phyloP scores from a whole-genome alignment of 2,113 vertebrate species.

The western clawed frog (Xenopus tropicalis) region UCB_Xtro_10.0 CM004446.2:64930501-64931000 shows the following conservation, averaged over 20 bases:
- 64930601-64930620: conserved; percentile 72
- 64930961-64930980: too few relatives aligned
- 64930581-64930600: conserved; percentile 79
- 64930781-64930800: conserved; percentile 48
- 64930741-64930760: conserved; percentile 24
- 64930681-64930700: conserved; percentile 29
- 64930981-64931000: too few relatives aligned
- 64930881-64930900: conserved; percentile 8
- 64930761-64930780: conserved; percentile 19
- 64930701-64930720: conserved; percentile 17
- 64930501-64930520: conserved; percentile 44
- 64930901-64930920: conserved; percentile 2
- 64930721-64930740: conserved; percentile 52
- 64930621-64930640: conserved; percentile 68
- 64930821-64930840: conserved; percentile 54
- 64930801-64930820: conserved; percentile 52
- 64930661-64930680: conserved; percentile 12
- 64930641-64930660: conserved; percentile 59
- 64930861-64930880: conserved; percentile 8
- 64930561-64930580: conserved; percentile 66
- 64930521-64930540: conserved; percentile 58
- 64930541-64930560: conserved; percentile 71
- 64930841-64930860: conserved; percentile 55
- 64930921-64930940: not conserved
- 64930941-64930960: too few relatives aligned